Conservation (phyloP, 2,113 vertebrate species). For the Petroica traversi region DNA sequence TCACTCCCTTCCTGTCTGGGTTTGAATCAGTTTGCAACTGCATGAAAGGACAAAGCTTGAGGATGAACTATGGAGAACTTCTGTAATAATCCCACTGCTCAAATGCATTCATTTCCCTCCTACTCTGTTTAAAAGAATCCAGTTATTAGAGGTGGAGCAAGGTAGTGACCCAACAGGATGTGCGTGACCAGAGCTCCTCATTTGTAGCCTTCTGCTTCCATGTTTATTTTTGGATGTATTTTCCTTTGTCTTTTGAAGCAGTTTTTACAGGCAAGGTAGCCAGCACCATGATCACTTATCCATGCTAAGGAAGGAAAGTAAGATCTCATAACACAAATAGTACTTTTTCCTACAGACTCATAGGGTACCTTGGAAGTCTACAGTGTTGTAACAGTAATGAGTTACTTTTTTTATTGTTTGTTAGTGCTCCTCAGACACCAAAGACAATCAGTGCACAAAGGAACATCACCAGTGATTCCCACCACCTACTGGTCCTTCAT, state of each 20-base stretch:
- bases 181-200: slow-evolving; percentile 54
- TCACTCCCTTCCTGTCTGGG: slow-evolving; percentile 72
- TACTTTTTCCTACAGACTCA: neutral
- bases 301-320: neutral
- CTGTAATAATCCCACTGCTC: neutral
- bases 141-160: slow-evolving; percentile 18
- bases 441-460: neutral
- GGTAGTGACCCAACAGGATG: slow-evolving; percentile 61
- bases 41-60: slow-evolving; percentile 30
- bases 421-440: neutral
- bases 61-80: slow-evolving; percentile 9
- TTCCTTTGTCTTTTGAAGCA: slow-evolving; percentile 63
- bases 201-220: slow-evolving; percentile 50
- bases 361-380: neutral
- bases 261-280: slow-evolving; percentile 21
- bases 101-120: neutral
- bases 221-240: slow-evolving; percentile 71
- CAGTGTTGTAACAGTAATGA: neutral
- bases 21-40: slow-evolving; percentile 32
- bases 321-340: neutral
- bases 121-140: slow-evolving; percentile 41
- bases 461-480: neutral
- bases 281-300: neutral
- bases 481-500: neutral
- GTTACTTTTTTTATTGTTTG: neutral